Evolutionary conservation across 2,888 invertebrate genomes (phyloP).

Genomic region (Hemithea aestivaria): DNA sequence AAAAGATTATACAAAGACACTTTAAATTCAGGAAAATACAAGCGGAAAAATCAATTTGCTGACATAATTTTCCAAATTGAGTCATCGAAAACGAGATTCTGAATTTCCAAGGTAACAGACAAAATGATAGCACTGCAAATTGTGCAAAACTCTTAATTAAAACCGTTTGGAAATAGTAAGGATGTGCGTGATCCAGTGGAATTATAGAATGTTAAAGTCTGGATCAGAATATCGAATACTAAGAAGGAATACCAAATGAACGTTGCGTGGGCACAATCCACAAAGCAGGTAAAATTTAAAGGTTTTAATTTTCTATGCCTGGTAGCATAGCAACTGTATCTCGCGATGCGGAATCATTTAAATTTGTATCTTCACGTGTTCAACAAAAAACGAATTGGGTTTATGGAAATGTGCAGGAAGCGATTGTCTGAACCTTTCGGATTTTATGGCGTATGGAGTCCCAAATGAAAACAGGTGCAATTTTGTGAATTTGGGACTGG

Average conservation of each 20-base stretch:
- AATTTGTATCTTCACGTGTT: neutral
- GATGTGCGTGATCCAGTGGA: constrained; percentile 20
- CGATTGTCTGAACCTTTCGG: no score
- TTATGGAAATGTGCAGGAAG: no score
- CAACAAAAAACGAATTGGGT: no score
- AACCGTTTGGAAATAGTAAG: constrained; percentile 1
- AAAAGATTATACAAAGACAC: no score
- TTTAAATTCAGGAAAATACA: neutral
- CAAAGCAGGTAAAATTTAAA: constrained; percentile 25
- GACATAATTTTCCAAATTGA: no score
- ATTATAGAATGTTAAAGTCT: constrained; percentile 23
- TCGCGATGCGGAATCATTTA: constrained; percentile 5
- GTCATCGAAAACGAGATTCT: no score
- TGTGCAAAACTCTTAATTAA: constrained; percentile 2
- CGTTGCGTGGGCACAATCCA: constrained; percentile 22
- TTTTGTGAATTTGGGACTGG: no score
- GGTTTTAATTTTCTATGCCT: constrained; percentile 24
- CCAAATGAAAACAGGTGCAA: no score
- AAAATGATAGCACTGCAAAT: no score
- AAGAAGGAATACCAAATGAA: constrained; percentile 35
- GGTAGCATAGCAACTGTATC: constrained; percentile 23
- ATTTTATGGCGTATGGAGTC: no score
- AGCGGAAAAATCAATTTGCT: no score
- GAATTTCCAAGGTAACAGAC: no score
- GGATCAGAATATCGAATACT: constrained; percentile 34